Evolutionary conservation across 2,797 vertebrate species (phyloP), one percentile per base, ranked within the genome.

Genomic region (Myotis vivesi): DNA sequence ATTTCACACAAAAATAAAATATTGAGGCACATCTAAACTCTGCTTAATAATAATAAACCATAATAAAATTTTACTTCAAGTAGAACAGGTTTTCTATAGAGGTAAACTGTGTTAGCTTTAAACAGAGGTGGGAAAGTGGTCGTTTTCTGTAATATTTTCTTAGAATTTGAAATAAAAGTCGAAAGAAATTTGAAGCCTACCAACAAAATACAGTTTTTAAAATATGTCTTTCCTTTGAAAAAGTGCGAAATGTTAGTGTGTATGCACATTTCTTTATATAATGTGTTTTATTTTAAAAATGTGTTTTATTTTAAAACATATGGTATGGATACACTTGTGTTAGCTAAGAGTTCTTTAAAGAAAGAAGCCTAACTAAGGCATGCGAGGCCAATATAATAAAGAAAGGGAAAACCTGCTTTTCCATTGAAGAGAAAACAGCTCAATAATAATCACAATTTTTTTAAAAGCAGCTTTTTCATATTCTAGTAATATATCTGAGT

Each of bases 161-260:
- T 64, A 75, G 7, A 92, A 44, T 94, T 30, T 75, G 28, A 84
- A 72, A 85, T 81, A 85, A 83, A 88, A 87, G 7, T 28, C 38
- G 72, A 77, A 91, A 87, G n/a, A 77, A 55, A 79, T 69, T 28
- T 66, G 44, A 92, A 91, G 30, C 41, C 41, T 72, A 41, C 28
- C 28, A 88, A 62, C 30, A 92, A 95, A 38, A 72, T 89, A 33
- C 20, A 71, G 22, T 80, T 80, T 62, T 88, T 68, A 68, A 91
- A 81, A 75, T 73, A n/a, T 30, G 44, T 73, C 71, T 89, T 62
- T 68, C 55, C 23, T 79, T 69, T 92, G 38, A 71, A 89, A 66
- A 95, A 22, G 2, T 71, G 36, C 49, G 13, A 69, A 79, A 16
- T 92, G 12, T 64, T 71, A 73, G 2, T 59, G 12, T 79, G 28